Evolutionary conservation across 2,113 vertebrate species (phyloP), one percentile per base, ranked within the genome.

Genomic region (Dermatemys mawii): DNA sequence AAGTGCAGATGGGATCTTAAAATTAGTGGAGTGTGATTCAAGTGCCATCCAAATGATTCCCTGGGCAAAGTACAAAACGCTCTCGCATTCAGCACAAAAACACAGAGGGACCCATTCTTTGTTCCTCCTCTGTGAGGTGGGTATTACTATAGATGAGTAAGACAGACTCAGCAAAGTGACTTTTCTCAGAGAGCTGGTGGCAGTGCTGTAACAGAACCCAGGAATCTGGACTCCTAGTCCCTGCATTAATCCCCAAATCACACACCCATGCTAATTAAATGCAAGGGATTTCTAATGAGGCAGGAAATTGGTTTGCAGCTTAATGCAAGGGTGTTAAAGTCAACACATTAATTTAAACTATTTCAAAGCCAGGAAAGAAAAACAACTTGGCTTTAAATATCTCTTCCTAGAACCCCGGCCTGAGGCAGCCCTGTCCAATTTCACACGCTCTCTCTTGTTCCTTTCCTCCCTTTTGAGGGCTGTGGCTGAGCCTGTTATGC

Each of bases 221-320:
- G 0, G 0, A 21, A 41, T 12, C 87, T 76, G 46, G 54, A n/a
- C 82, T 81, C 90, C 78, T 13, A 12, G 67, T 88, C 48, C 55
- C 4, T 2, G 2, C 86, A 14, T 86, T 51, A 57, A 90, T 90
- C 83, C 73, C 82, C 53, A 49, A 51, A 81, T 88, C 75, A 84
- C 83, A 88, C 46, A 54, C 84, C 85, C 16, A 2, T n/a, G 67
- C 78, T 73, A 53, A 32, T 83, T 86, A 83, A 51, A 70, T 8
- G 11, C 7, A 3, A 44, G 73, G 57, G 60, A 32, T 76, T 86
- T 73, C 76, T 86, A 70, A 86, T 26, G 82, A 88, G 90, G 55
- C 85, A 53, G 85, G 92, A 86, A 81, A 78, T 86, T 54, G 82
- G 86, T 95, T 83, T 94, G 79, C 73, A 84, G 19, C 12, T 48